Conservation (phyloP, 2,113 vertebrate genomes). For the Pitta sordida region DNA sequence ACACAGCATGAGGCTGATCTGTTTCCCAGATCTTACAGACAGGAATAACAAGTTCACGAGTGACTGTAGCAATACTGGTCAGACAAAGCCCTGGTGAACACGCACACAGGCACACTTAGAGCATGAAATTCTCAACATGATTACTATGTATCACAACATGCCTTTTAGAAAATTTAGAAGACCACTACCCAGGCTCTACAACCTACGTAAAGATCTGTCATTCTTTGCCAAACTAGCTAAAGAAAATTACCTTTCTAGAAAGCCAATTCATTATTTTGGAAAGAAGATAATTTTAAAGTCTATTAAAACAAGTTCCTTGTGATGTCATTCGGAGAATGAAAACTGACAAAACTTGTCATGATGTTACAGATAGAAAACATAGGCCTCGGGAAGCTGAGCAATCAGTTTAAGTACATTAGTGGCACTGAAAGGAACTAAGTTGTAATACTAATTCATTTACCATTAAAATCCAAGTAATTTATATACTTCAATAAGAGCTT, state of each 20-base stretch:
- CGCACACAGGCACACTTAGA: neutral
- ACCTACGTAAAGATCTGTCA: fast-evolving
- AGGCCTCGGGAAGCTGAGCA: neutral
- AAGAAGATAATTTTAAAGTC: neutral
- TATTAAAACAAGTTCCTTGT: neutral
- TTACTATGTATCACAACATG: neutral
- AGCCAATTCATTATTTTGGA: neutral
- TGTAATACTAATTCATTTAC: neutral
- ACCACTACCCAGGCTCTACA: neutral
- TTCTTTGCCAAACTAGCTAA: neutral
- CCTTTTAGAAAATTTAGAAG: neutral
- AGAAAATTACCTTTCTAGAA: neutral
- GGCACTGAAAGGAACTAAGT: neutral
- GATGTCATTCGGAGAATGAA: neutral
- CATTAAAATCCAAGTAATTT: neutral
- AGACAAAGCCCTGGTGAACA: neutral
- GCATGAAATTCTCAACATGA: neutral
- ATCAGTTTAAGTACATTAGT: neutral
- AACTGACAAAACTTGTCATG: neutral
- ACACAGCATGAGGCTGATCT: neutral
- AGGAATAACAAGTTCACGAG: neutral
- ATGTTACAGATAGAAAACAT: neutral
- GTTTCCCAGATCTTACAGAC: neutral
- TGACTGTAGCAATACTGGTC: neutral
- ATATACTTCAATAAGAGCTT: neutral